Evolutionary conservation across 2,797 vertebrate species (phyloP), one percentile per base, ranked within the genome.

Genomic region (Octomys mimax): DNA sequence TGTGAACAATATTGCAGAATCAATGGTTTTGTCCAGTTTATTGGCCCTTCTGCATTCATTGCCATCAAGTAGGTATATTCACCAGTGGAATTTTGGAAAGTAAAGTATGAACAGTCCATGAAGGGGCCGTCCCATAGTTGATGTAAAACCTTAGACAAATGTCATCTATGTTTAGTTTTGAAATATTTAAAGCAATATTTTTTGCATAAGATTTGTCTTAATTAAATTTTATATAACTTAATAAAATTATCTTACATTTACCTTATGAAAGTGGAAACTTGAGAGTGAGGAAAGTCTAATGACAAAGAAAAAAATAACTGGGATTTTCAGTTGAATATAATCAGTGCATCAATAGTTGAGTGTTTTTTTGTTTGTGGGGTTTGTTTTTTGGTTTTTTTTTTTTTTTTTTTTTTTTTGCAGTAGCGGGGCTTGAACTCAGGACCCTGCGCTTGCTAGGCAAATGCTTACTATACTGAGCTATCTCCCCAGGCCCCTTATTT

Each of bases 1-100:
- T 95, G 99, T 99, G 86, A 99, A 99, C 98, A 99, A 99, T 98
- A 99, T 99, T 96, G 99, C 99, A 0, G 99, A 99, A 94, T 99
- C 99, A 10, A 97, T 99, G 97, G 99, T 99, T 97, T 99, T 99
- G 96, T 99, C 99, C 70, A 99, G 99, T 96, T 98, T 99, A 64
- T 97, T 99, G 98, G 98, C 99, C 96, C 99, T 99, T 88, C 99
- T 99, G 79, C 99, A 99, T 98, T 99, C 99, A 9, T 98, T 99
- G 78, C 99, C 99, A 89, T 99, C 99, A 97, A 99, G 99, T 99
- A 99, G 91, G 99, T 99, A 97, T 61, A 10, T 0, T 42, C 18
- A 24, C 52, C 16, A 66, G 14, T 52, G 52, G 28, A 5, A 46
- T 61, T 85, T 87, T 93, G 33, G 54, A 80, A 95, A n/a, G 64